Percentiles rank a stretch among this genome's conserved stretches.
Conservation (phyloP, 2,113 vertebrate species). For the Scalopus aquaticus region DNA sequence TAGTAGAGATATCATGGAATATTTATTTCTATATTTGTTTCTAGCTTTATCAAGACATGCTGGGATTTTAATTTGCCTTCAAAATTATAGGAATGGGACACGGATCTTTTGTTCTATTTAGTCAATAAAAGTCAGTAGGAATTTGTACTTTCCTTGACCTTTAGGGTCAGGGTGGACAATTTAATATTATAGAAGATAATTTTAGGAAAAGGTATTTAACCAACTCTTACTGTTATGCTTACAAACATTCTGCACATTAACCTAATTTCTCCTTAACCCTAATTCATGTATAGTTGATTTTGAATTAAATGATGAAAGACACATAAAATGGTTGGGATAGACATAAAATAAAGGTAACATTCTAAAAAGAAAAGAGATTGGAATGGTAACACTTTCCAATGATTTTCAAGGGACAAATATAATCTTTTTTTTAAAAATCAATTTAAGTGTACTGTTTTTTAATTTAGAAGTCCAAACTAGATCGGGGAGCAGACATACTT, state of each 20-base stretch:
- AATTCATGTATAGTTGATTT: neutral
- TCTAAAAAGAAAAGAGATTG: neutral
- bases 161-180: neutral
- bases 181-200: conserved; percentile 23
- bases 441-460: neutral
- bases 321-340: neutral
- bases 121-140: neutral
- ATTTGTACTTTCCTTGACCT: neutral
- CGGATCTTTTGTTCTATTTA: neutral
- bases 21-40: neutral
- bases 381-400: neutral
- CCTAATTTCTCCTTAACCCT: neutral
- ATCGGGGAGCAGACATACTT: neutral
- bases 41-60: neutral
- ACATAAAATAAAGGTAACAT: conserved; percentile 2
- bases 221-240: neutral
- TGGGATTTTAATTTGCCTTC: neutral
- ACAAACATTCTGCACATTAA: neutral
- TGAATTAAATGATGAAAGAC: conserved; percentile 9
- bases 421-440: neutral
- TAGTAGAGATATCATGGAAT: neutral
- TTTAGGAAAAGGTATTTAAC: neutral
- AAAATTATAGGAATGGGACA: neutral
- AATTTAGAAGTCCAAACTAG: conserved; percentile 14
- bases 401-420: neutral